A percentile compares a stretch with the other conserved stretches of the same genome.
Evolutionary conservation across 2,888 invertebrate genomes (phyloP).

Genomic region (Hipparchia semele): DNA sequence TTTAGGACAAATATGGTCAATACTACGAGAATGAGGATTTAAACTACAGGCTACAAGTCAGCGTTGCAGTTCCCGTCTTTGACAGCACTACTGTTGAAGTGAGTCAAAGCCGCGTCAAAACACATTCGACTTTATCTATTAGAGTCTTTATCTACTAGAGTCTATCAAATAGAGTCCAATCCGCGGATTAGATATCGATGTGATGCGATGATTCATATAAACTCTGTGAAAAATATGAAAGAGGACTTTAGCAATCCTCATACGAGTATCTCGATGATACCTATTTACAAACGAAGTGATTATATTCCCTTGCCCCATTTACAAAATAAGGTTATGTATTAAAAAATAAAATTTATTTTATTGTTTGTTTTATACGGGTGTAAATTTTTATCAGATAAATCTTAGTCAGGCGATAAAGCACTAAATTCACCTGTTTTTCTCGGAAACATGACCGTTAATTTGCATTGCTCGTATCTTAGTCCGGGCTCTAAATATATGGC

Average conservation of each 20-base stretch:
- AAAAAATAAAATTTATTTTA: background rate
- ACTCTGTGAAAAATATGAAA: too few species aligned
- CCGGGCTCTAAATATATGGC: background rate
- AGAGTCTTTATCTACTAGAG: too few species aligned
- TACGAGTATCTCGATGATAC: too few species aligned
- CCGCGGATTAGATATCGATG: too few species aligned
- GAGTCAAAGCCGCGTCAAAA: slow-evolving; percentile 27
- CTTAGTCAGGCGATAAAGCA: slow-evolving; percentile 3
- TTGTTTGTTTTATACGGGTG: background rate
- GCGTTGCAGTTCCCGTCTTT: slow-evolving; percentile 72
- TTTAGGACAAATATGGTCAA: slow-evolving; percentile 65
- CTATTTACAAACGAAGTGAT: too few species aligned
- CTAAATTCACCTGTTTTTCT: background rate
- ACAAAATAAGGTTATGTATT: background rate
- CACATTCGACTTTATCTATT: too few species aligned
- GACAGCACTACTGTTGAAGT: slow-evolving; percentile 67
- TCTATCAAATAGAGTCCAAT: too few species aligned
- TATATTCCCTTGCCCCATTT: too few species aligned
- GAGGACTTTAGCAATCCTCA: too few species aligned
- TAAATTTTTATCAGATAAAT: slow-evolving; percentile 3
- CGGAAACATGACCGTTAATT: slow-evolving; percentile 9
- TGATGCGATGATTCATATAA: too few species aligned
- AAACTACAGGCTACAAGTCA: slow-evolving; percentile 70
- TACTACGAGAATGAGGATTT: slow-evolving; percentile 70
- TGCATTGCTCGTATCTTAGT: background rate